These are phyloP conservation scores for Nyctereutes procyonoides DNA, from an alignment of 2,113 vertebrate species.

Conservation along the genomic window DNA sequence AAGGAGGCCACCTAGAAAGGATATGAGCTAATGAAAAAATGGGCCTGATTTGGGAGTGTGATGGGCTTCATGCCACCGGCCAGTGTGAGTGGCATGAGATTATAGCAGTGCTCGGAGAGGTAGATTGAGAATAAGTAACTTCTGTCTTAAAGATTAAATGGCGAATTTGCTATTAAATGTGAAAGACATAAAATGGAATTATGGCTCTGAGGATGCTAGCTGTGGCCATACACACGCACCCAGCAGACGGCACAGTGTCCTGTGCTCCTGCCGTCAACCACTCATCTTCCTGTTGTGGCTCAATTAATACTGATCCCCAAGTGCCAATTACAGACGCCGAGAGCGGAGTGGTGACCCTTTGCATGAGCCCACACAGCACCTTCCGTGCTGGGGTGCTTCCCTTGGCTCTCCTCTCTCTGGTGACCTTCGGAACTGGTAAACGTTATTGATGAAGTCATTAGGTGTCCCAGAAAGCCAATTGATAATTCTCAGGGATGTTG, in stretches of 20 bases:
- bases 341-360: constrained; percentile 74
- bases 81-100: constrained; percentile 84
- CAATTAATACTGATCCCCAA: constrained; percentile 79
- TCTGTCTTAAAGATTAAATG: constrained; percentile 88
- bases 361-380: constrained; percentile 67
- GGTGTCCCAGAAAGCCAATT: constrained; percentile 79
- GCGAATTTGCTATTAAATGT: constrained; percentile 87
- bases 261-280: constrained; percentile 74
- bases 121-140: constrained; percentile 88
- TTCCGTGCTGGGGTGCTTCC: constrained; percentile 56
- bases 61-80: constrained; percentile 88
- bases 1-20: constrained; percentile 93
- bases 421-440: constrained; percentile 81
- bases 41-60: constrained; percentile 92
- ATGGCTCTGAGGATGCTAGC: constrained; percentile 81
- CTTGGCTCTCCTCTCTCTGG: constrained; percentile 75
- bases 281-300: constrained; percentile 75
- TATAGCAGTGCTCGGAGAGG: constrained; percentile 81
- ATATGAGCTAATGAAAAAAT: constrained; percentile 95
- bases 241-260: constrained; percentile 71
- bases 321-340: constrained; percentile 77
- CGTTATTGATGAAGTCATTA: constrained; percentile 81
- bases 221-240: constrained; percentile 67
- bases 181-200: constrained; percentile 87
- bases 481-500: constrained; percentile 75